Base-by-base conservation (phyloP, 2,888 invertebrate species). In the Suillia variegata region DNA sequence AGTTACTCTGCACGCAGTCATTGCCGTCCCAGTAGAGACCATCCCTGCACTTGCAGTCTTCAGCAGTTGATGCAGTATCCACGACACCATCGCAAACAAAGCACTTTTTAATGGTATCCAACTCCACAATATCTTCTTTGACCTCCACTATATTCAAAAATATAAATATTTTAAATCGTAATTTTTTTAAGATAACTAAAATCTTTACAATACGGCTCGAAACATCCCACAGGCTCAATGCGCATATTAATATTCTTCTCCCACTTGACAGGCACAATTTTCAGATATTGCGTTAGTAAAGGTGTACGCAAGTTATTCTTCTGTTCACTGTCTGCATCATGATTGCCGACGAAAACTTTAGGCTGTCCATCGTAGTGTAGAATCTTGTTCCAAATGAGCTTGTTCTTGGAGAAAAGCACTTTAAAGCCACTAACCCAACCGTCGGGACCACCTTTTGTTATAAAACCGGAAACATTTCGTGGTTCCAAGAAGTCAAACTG, bases 221-320 rank as follows among this genome's bases (percentile, higher is more conserved):
- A 93, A 76, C 95, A 95, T 5, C 94, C 94, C 13, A 89, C 83
- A 0, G 94, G 86, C 71, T 95, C 93, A 0, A 89, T 80, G 59
- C 89, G 86, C 79, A 95, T 83, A 67, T 91, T 90, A 31, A 94
- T 89, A 62, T 85, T 86, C 3, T 87, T 82, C 42, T 88, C 85
- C 93, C 93, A 94, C 55, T 88, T 87, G 0, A 84, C 74, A 0
- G 94, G 94, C 54, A 88, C 79, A 13, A 95, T 76, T 73, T 89
- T 89, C 1, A 95, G 65, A 70, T 88, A 90, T 64, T 87, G 86
- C 0, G 93, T 88, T 65, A 87, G 85, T 48, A 95, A 84, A 0
- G 93, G 90, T n/a, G 85, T 84, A n/a, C 85, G 83, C 73, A 94
- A 93, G 70, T 86, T 85, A 67, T 88, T 89, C 1, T 84, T 82